Evolutionary conservation across 1,140 invertebrate genomes (phyloP), one percentile per base, ranked within the genome.

Genomic region (Pseudachorutes palmiensis): DNA sequence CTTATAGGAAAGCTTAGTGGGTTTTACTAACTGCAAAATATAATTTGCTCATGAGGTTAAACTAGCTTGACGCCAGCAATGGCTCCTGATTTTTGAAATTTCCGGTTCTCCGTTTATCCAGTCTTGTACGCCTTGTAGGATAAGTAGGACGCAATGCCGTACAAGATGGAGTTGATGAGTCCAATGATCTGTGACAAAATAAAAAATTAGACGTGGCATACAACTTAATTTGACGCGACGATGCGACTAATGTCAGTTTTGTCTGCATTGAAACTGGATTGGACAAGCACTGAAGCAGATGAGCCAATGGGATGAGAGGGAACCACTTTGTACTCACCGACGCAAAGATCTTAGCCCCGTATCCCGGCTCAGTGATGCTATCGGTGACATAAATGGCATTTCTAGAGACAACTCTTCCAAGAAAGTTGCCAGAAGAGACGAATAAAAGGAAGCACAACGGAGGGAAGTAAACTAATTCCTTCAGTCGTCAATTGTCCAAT

Each of bases 71-170:
- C n/a, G n/a, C n/a, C n/a, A n/a, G n/a, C n/a, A n/a, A n/a, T n/a
- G n/a, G n/a, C n/a, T n/a, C n/a, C n/a, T n/a, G n/a, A n/a, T n/a
- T n/a, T n/a, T n/a, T n/a, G n/a, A n/a, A n/a, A n/a, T n/a, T n/a
- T n/a, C n/a, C n/a, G n/a, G n/a, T n/a, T n/a, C n/a, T n/a, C n/a
- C n/a, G n/a, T 61, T 84, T 83, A 87, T 59, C 84, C 76, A 67
- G 86, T 85, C 75, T 84, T 83, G 78, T 89, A 90, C 14, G 82
- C 82, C 65, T 86, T 83, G 74, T 85, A 81, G 62, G 88, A 87
- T 66, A 89, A 80, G 69, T 89, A 81, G 14, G 87, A 85, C 74
- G 87, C 90, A n/a, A 89, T 72, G 2, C 89, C 79, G 77, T 91
- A 91, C 0, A 90, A 77, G 0, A 78, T 82, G 0, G 85, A 76